Base-by-base conservation (phyloP, 2,797 vertebrate genomes). In the Sebastiscus albofasciatus region DNA sequence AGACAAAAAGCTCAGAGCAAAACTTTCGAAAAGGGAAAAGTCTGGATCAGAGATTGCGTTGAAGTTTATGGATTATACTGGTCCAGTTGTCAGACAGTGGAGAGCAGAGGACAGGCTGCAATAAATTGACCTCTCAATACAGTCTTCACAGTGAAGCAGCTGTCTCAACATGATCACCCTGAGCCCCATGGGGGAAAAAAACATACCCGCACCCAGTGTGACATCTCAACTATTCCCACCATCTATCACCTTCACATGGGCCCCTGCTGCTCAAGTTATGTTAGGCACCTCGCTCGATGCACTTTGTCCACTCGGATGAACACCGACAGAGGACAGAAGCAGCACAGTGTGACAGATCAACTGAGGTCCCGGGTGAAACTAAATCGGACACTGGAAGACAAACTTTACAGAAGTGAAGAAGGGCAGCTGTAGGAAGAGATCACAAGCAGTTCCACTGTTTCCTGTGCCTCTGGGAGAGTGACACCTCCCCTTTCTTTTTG, bases 111-210 rank as follows among this genome's bases (percentile, higher is more conserved):
- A 61, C 20, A 68, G 55, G n/a, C 33, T n/a, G 18, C 26, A 75
- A 79, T 67, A 78, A 77, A 82, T 1, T 77, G 52, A 90, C 87
- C 78, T 67, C 78, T 85, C 46, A 74, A 31, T 84, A 67, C 18
- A 65, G 56, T 20, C 58, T 34, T 29, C 49, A 67, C 34, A 56
- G 74, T 49, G 3, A 2, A 56, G 39, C 82, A 89, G 89, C 90
- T 92, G 90, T 83, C 85, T 89, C 67, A 89, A 87, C 85, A 89
- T 80, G 67, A 81, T 70, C 81, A 83, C 73, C 29, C 71, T 6
- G 18, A 62, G 36, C 26, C 72, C 60, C 71, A 58, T 8, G 58
- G 10, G 66, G 54, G 6, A 4, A 62, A 67, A 68, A 54, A 27
- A 79, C 72, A 80, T 39, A 61, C 42, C 74, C 79, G 82, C 69